phyloP scores from a whole-genome alignment of 2,797 vertebrate species.

The Gallinago solitaria region DNA sequence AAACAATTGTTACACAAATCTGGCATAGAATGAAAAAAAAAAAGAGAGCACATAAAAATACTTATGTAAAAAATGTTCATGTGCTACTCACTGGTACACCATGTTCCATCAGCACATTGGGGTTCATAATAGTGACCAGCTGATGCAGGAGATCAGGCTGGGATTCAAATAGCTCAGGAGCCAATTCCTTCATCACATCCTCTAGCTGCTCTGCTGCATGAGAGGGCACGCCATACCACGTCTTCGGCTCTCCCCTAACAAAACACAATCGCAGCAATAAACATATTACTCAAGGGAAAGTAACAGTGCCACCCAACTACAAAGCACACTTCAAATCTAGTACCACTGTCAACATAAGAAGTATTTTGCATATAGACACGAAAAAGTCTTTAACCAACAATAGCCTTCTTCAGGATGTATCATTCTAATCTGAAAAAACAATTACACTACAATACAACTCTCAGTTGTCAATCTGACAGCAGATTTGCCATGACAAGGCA shows the following conservation, averaged over 20 bases:
- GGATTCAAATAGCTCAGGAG: constrained; percentile 95
- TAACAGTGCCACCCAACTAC: not conserved
- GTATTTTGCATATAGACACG: not conserved
- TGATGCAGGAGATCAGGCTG: constrained; percentile 98
- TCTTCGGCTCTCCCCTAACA: constrained; percentile 95
- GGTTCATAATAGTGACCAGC: constrained; percentile 99
- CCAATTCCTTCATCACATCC: constrained; percentile 95
- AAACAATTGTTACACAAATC: not conserved
- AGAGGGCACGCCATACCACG: constrained; percentile 98
- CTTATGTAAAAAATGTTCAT: not conserved
- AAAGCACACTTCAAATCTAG: not conserved
- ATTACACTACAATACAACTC: not conserved
- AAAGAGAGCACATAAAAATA: rapidly evolving
- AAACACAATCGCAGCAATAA: not conserved
- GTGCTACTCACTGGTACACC: constrained; percentile 90
- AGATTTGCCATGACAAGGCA: not conserved
- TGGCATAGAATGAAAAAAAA: not conserved
- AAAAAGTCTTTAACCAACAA: not conserved
- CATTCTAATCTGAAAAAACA: not conserved
- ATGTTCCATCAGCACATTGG: constrained; percentile 96
- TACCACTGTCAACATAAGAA: not conserved
- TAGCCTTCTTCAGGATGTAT: not conserved
- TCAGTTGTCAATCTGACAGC: not conserved
- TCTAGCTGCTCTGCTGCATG: constrained; percentile 96
- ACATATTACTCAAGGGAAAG: not conserved